Conservation (phyloP, 2,113 vertebrate genomes). For the Pangasianodon gigas region DNA sequence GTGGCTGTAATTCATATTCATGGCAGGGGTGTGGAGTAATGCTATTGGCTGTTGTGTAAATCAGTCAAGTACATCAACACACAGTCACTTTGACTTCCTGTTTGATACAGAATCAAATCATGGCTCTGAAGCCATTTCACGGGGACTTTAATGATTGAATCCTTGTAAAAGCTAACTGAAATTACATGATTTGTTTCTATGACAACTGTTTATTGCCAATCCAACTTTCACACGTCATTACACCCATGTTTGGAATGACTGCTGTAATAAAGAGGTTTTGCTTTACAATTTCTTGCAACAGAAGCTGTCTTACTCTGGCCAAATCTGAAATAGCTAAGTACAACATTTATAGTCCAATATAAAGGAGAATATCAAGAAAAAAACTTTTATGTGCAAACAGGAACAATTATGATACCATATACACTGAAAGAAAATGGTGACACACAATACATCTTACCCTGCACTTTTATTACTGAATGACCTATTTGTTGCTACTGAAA, state of each 20-base stretch:
- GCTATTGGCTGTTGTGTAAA: neutral
- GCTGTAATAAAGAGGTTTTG: neutral
- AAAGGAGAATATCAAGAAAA: neutral
- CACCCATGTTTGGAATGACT: neutral
- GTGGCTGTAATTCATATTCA: neutral
- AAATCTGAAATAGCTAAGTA: neutral
- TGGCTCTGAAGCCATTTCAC: neutral
- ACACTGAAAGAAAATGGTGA: neutral
- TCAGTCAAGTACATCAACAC: neutral
- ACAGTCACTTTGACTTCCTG: neutral
- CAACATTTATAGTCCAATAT: neutral
- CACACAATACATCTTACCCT: neutral
- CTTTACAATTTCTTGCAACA: neutral
- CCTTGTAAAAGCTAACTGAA: neutral
- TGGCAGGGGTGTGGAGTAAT: neutral
- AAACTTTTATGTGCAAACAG: neutral
- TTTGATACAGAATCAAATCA: neutral
- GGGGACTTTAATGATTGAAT: neutral
- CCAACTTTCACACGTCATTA: neutral
- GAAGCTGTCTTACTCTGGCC: neutral
- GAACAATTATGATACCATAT: neutral
- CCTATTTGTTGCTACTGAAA: neutral
- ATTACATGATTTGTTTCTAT: neutral
- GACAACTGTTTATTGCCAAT: neutral
- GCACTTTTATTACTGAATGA: neutral